Percentiles rank a stretch among this genome's conserved stretches.
Conservation (phyloP, 2,888 invertebrate genomes). For the Troides oblongomaculatus region DNA sequence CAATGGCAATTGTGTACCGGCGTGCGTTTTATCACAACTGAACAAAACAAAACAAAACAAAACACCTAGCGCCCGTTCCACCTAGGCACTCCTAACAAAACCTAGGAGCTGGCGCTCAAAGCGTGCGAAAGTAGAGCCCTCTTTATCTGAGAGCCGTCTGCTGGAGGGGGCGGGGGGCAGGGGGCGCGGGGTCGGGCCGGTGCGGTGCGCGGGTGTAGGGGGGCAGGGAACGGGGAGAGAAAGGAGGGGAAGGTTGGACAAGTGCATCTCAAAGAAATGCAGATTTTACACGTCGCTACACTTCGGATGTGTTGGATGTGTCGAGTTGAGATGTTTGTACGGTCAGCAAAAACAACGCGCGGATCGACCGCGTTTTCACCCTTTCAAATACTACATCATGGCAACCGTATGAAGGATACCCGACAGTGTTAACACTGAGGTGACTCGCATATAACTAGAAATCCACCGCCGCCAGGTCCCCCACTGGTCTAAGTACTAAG, state of each 20-base stretch:
- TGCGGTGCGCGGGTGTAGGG: no score
- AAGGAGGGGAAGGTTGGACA: slow-evolving; percentile 50
- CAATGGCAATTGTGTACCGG: slow-evolving; percentile 42
- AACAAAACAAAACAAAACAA: slow-evolving; percentile 48
- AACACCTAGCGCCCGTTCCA: slow-evolving; percentile 39
- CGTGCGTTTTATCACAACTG: slow-evolving; percentile 44
- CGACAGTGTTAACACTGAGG: no score
- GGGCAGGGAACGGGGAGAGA: slow-evolving; percentile 36
- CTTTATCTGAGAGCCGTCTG: slow-evolving; percentile 72
- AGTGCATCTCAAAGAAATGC: slow-evolving; percentile 81
- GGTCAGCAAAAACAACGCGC: slow-evolving; percentile 39
- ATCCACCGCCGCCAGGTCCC: no score
- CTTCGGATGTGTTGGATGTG: slow-evolving; percentile 71
- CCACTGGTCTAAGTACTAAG: no score
- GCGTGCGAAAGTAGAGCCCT: slow-evolving; percentile 76
- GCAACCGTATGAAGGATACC: no score
- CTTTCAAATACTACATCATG: no score
- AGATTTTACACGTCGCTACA: slow-evolving; percentile 80
- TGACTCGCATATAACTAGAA: no score
- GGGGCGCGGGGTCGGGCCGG: slow-evolving; percentile 22
- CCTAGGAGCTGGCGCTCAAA: slow-evolving; percentile 68
- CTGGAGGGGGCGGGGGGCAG: slow-evolving; percentile 34
- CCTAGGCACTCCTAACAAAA: slow-evolving; percentile 61
- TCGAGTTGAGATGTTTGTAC: slow-evolving; percentile 52
- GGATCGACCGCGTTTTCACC: no score